These are phyloP conservation scores for Formica exsecta DNA, from an alignment of 1,140 invertebrate species.

Conservation along the genomic window DNA sequence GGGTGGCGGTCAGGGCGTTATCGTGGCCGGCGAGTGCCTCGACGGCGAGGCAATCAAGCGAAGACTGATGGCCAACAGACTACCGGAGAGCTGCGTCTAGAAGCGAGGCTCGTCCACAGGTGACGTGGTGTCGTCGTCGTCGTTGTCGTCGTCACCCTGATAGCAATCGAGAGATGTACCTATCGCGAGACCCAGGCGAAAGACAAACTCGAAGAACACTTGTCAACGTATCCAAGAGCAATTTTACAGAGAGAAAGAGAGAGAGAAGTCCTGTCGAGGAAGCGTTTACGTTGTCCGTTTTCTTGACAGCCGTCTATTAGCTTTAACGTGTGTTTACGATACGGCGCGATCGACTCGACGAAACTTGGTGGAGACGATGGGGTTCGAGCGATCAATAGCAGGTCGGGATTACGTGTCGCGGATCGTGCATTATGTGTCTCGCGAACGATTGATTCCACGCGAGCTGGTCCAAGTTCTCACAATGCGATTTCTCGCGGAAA, in stretches of 20 bases:
- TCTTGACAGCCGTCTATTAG: conserved; percentile 44
- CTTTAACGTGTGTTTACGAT: conserved; percentile 37
- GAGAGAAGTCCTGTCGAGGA: neutral
- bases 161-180: neutral
- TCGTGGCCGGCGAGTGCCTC: conserved; percentile 84
- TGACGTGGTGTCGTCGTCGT: neutral
- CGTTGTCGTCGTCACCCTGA: neutral
- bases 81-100: conserved; percentile 92
- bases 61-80: conserved; percentile 90
- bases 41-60: conserved; percentile 91
- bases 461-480: conserved; percentile 12
- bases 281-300: conserved; percentile 7
- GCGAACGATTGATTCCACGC: conserved; percentile 25
- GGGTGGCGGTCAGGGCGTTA: conserved; percentile 77
- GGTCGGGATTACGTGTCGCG: conserved; percentile 5
- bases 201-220: conserved; percentile 14
- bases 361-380: neutral
- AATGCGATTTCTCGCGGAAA: neutral
- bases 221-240: conserved; percentile 16
- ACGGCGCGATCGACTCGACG: conserved; percentile 26
- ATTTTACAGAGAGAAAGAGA: neutral
- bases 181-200: conserved; percentile 18
- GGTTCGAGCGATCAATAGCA: conserved; percentile 21
- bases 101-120: neutral
- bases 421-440: conserved; percentile 18